Percentiles rank a stretch among this genome's conserved stretches.
These are phyloP conservation scores for Grallaria varia DNA, from an alignment of 2,113 vertebrate species.

Conservation along the genomic window DNA sequence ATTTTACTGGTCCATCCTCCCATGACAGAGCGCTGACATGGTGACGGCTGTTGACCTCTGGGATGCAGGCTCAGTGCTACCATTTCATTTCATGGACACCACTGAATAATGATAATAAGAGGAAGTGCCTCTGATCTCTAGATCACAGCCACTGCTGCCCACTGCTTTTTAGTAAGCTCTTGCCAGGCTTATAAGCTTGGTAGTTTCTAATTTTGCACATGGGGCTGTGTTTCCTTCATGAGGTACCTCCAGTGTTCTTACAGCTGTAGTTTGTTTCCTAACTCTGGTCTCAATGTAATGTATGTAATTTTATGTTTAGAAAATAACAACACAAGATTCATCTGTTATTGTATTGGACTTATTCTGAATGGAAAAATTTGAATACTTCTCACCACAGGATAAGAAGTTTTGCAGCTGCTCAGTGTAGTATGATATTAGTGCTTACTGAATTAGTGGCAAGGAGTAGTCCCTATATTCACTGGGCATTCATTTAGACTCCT, in stretches of 20 bases:
- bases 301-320: not conserved
- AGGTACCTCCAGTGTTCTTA: not conserved
- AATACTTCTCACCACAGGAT: not conserved
- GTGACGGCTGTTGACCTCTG: not conserved
- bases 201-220: not conserved
- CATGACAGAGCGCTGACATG: not conserved
- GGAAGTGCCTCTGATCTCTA: not conserved
- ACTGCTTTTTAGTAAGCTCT: not conserved
- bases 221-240: not conserved
- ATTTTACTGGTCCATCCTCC: not conserved
- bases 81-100: not conserved
- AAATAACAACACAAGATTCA: not conserved
- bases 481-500: not conserved
- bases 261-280: not conserved
- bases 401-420: not conserved
- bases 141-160: not conserved
- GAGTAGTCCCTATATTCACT: not conserved
- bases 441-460: not conserved
- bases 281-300: not conserved
- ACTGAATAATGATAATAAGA: not conserved
- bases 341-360: not conserved
- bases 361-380: not conserved
- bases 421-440: not conserved
- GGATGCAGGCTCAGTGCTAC: not conserved
- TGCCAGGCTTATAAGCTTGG: not conserved